Conservation (phyloP, 2,113 vertebrate genomes). For the Melanotaenia duboulayi region DNA sequence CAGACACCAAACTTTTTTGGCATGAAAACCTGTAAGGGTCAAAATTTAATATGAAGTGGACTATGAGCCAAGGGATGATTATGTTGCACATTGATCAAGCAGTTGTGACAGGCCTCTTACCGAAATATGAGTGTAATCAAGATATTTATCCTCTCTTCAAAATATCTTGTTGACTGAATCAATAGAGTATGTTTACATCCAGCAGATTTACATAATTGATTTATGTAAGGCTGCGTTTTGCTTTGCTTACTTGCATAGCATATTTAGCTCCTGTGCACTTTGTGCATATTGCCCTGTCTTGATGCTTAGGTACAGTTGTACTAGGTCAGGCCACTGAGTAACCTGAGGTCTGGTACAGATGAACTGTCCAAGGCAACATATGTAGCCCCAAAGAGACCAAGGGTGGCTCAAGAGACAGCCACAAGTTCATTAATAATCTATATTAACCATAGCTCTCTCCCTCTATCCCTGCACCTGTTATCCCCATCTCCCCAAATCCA, state of each 20-base stretch:
- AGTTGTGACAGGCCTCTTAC: conserved; percentile 35
- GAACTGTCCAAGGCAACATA: conserved; percentile 69
- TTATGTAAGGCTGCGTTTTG: not conserved
- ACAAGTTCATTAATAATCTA: conserved; percentile 79
- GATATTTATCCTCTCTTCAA: conserved; percentile 37
- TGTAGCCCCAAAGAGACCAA: conserved; percentile 67
- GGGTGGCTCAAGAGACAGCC: conserved; percentile 60
- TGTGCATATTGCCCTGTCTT: conserved; percentile 2
- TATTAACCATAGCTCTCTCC: conserved; percentile 67
- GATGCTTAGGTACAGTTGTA: conserved; percentile 6
- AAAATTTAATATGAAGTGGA: conserved; percentile 39
- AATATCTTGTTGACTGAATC: conserved; percentile 52
- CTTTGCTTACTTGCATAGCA: conserved; percentile 7
- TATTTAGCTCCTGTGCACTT: not conserved
- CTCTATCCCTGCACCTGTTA: conserved; percentile 79
- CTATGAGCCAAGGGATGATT: conserved; percentile 40
- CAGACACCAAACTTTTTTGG: conserved; percentile 44
- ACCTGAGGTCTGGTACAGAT: conserved; percentile 57
- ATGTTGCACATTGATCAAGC: conserved; percentile 16
- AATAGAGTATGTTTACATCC: conserved; percentile 43
- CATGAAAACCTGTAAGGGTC: conserved; percentile 34
- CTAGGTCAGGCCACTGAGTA: conserved; percentile 48
- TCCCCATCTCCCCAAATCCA: conserved; percentile 60
- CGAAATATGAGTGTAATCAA: conserved; percentile 37
- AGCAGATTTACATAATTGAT: conserved; percentile 33